Percentiles rank a stretch among this genome's conserved stretches.
Conservation (phyloP, 2,113 vertebrate genomes). For the Nothocercus julius region DNA sequence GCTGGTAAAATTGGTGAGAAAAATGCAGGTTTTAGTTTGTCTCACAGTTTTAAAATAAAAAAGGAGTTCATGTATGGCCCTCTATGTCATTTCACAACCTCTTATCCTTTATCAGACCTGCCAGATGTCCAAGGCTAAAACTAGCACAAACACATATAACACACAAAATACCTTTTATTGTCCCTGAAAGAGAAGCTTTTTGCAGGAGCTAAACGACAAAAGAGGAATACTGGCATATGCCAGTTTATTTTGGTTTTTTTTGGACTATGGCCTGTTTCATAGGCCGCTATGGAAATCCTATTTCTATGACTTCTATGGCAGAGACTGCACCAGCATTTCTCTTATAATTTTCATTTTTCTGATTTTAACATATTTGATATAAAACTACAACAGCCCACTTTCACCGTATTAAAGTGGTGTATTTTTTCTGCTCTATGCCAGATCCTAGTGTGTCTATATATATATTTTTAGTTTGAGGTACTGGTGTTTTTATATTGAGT, state of each 20-base stretch:
- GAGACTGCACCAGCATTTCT: slow-evolving; percentile 20
- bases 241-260: slow-evolving; percentile 36
- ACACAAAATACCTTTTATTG: slow-evolving; percentile 34
- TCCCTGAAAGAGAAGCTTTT: slow-evolving; percentile 36
- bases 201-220: slow-evolving; percentile 25
- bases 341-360: neutral
- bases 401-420: neutral
- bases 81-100: slow-evolving; percentile 9
- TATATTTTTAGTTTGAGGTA: neutral
- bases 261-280: slow-evolving; percentile 45
- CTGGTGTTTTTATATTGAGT: neutral
- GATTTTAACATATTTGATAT: neutral
- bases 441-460: neutral
- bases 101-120: slow-evolving; percentile 3
- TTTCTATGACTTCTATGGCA: neutral
- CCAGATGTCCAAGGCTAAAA: slow-evolving; percentile 48
- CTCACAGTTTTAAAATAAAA: neutral
- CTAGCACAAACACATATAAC: neutral
- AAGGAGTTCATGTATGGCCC: neutral
- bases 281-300: too few relatives aligned
- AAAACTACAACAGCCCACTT: neutral
- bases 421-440: neutral
- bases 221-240: neutral
- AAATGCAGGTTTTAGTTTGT: neutral
- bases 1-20: neutral